These are phyloP conservation scores for Poeciliopsis prolifica DNA, from an alignment of 2,113 vertebrate genomes.

Conservation along the genomic window DNA sequence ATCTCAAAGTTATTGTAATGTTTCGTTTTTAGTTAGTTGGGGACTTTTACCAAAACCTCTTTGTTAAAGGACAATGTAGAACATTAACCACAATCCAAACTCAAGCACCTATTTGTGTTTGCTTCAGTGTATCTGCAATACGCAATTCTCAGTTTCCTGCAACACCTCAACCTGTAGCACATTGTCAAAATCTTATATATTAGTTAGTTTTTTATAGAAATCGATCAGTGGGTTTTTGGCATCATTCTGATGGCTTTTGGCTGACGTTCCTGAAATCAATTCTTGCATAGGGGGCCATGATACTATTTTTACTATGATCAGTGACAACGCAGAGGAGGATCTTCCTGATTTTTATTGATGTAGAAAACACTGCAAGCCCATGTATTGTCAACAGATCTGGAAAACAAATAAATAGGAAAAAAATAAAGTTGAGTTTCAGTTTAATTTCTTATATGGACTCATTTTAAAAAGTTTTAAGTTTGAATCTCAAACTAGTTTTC, in stretches of 20 bases:
- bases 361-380: not conserved
- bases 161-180: not conserved
- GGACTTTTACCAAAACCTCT: not conserved
- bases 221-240: conserved; percentile 1
- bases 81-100: not conserved
- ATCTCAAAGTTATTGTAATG: not conserved
- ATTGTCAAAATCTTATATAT: not conserved
- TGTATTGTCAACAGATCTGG: conserved; percentile 7
- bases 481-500: no score
- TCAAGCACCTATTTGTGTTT: not conserved
- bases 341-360: conserved; percentile 3
- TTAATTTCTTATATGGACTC: not conserved
- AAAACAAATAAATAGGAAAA: not conserved
- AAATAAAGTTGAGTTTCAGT: not conserved
- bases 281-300: not conserved
- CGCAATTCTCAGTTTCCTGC: not conserved
- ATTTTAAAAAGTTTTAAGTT: no score
- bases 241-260: not conserved
- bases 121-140: not conserved
- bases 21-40: not conserved
- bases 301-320: conserved; percentile 1
- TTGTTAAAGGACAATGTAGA: not conserved
- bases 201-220: conserved; percentile 1
- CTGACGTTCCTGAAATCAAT: not conserved
- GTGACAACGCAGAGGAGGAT: conserved; percentile 2